Base-by-base conservation (phyloP, 2,113 vertebrate genomes). In the Tricholaema leucomelas region DNA sequence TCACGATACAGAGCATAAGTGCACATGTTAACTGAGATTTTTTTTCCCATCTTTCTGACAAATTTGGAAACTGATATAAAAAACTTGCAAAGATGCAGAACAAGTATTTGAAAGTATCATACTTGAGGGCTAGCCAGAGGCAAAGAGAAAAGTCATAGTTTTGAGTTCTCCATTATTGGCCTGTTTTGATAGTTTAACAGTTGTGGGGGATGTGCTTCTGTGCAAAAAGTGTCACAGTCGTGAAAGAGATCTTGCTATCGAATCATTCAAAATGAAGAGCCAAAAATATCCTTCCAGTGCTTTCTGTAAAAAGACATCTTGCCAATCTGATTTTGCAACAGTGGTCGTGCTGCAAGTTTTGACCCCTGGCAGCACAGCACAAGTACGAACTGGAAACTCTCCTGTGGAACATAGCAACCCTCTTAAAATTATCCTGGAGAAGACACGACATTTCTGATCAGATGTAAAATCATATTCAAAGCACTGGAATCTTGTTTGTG, bases 61-160 rank as follows among this genome's bases (percentile, higher is more conserved):
- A 92, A 73, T 90, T 90, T 19, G 7, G 74, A 88, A 96, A 55
- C 31, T 81, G 36, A 66, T 63, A 54, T 24, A 63, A 70, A 79
- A 88, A 90, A 90, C 55, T 56, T 76, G 31, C 40, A 91, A 94
- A 86, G 73, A 87, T 59, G 66, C 90, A 91, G 67, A 94, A 77
- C 64, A 76, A 82, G 36, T 79, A 79, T 66, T 92, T 78, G 50
- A 63, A 93, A 91, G 78, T 65, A 85, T 73, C 77, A 85, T 82
- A 96, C 56, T 88, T 74, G 78, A 94, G 77, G 93, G 60, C 64
- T 91, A 94, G 88, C 71, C 92, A 92, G 88, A 93, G 84, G 91
- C 36, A 46, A 88, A 88, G 86, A 94, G 71, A 87, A 63, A 92
- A 96, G 86, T 92, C 71, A 63, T 65, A 73, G 42, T 67, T 91